A percentile compares a stretch with the other conserved stretches of the same genome.
These are phyloP conservation scores for Teleogryllus occipitalis DNA, from an alignment of 1,140 invertebrate species.

Conservation along the genomic window DNA sequence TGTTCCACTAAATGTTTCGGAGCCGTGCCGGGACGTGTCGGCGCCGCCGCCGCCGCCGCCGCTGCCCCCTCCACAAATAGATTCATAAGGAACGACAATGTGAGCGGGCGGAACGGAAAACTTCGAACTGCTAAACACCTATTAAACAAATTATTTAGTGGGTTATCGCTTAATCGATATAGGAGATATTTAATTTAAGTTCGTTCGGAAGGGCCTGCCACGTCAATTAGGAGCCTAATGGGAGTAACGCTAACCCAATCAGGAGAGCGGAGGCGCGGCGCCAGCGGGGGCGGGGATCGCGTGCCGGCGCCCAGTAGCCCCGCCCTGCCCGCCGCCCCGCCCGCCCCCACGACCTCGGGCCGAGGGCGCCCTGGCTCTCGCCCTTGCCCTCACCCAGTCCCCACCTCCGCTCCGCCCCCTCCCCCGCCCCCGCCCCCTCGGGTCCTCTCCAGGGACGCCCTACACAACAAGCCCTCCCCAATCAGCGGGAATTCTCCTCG, in stretches of 20 bases:
- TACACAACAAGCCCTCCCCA: too few relatives aligned
- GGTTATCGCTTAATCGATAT: background rate
- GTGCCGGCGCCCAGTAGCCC: background rate
- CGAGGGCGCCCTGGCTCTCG: too few relatives aligned
- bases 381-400: too few relatives aligned
- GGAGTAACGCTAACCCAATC: background rate
- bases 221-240: background rate
- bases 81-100: background rate
- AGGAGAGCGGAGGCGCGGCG: background rate
- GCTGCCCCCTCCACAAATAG: background rate
- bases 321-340: too few relatives aligned
- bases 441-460: too few relatives aligned
- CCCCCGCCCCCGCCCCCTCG: too few relatives aligned
- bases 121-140: background rate
- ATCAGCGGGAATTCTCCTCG: too few relatives aligned
- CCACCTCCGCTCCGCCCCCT: too few relatives aligned
- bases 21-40: background rate
- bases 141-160: background rate
- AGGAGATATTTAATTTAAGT: conserved; percentile 5
- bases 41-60: too few relatives aligned
- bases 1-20: conserved; percentile 3
- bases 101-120: background rate
- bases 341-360: too few relatives aligned
- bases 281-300: background rate
- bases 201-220: background rate